Conservation (phyloP, 2,888 invertebrate species). For the Agonopterix alstromeriana region DNA sequence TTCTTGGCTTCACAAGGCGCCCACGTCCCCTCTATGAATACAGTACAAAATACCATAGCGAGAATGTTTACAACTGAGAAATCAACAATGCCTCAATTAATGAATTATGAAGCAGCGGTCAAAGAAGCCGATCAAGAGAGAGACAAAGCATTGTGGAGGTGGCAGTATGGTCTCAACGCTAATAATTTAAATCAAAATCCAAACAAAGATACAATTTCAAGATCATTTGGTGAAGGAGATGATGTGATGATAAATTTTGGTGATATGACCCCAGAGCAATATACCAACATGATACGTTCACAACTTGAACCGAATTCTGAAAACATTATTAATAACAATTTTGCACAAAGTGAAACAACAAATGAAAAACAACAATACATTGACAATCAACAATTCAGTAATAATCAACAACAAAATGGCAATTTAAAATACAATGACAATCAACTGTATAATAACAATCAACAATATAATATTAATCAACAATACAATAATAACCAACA, state of each 20-base stretch:
- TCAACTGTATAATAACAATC: not conserved
- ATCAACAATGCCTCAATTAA: conserved; percentile 52
- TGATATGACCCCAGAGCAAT: conserved; percentile 63
- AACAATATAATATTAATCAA: not conserved
- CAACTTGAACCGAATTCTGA: conserved; percentile 33
- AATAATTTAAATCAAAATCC: conserved; percentile 36
- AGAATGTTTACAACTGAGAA: conserved; percentile 53
- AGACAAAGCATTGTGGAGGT: conserved; percentile 61
- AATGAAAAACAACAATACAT: conserved; percentile 7
- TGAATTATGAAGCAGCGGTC: conserved; percentile 48
- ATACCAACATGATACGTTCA: conserved; percentile 51
- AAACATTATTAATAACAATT: conserved; percentile 1
- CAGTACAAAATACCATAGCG: conserved; percentile 38
- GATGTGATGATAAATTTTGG: conserved; percentile 63
- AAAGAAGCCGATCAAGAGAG: conserved; percentile 53
- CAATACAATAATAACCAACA: not conserved
- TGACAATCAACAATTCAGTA: not conserved
- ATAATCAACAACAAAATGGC: conserved; percentile 3
- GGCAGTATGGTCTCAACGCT: conserved; percentile 61
- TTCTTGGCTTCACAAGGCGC: conserved; percentile 69
- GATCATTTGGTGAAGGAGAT: conserved; percentile 56
- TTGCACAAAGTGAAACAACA: not conserved
- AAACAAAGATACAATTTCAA: conserved; percentile 58
- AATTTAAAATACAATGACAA: not conserved
- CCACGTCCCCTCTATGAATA: conserved; percentile 46